Evolutionary conservation across 2,888 invertebrate species (phyloP).

Genomic region (Aspidiotus rigidus): DNA sequence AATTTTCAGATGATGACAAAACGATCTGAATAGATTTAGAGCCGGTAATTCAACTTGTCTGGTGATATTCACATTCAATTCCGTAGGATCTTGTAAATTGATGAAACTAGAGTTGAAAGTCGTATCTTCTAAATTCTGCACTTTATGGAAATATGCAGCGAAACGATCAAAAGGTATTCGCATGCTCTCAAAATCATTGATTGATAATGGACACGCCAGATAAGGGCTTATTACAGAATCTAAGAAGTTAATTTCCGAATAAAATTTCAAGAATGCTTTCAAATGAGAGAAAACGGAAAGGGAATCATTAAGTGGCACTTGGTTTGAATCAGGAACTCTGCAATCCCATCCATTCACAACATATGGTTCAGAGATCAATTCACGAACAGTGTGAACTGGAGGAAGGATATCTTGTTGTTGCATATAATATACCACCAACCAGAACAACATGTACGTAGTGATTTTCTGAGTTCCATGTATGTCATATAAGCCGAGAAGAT

Average conservation of each 20-base stretch:
- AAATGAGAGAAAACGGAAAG: background rate
- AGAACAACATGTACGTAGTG: conserved; percentile 8
- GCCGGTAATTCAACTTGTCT: background rate
- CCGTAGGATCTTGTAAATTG: conserved; percentile 17
- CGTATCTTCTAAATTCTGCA: background rate
- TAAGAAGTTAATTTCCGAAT: conserved; percentile 7
- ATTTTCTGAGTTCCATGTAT: conserved; percentile 6
- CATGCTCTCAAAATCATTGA: conserved; percentile 2
- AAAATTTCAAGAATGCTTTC: conserved; percentile 13
- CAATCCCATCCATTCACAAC: conserved; percentile 17
- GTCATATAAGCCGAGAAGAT: background rate
- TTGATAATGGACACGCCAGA: background rate
- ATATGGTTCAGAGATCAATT: background rate
- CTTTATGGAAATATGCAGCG: background rate
- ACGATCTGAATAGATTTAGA: background rate
- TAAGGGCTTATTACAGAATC: conserved; percentile 11
- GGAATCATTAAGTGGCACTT: background rate
- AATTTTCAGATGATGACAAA: conserved; percentile 2
- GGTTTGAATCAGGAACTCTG: background rate
- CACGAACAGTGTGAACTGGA: conserved; percentile 16
- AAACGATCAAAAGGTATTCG: background rate
- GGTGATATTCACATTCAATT: background rate
- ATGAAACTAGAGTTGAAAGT: background rate
- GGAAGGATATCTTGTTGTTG: conserved; percentile 21
- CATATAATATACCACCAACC: conserved; percentile 23